phyloP scores from a whole-genome alignment of 2,113 vertebrate species.

The Oophaga pumilio region DNA sequence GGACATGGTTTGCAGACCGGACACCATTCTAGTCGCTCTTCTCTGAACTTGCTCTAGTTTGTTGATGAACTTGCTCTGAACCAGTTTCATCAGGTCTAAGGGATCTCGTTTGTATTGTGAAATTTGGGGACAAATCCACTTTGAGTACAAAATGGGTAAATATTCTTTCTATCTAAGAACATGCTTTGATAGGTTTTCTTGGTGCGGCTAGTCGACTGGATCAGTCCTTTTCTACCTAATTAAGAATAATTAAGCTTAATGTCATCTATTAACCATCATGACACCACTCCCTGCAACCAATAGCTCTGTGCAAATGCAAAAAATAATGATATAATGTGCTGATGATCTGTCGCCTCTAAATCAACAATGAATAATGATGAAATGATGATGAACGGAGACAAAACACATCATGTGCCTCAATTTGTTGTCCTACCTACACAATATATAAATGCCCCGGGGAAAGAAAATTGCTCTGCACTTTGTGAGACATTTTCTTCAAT shows the following conservation, averaged over 20 bases:
- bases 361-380: background rate
- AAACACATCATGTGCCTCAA: background rate
- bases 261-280: background rate
- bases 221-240: too few species aligned
- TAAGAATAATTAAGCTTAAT: background rate
- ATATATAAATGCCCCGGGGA: background rate
- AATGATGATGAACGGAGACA: background rate
- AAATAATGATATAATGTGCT: background rate
- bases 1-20: too few species aligned
- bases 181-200: too few species aligned
- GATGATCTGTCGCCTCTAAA: background rate
- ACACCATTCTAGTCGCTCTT: too few species aligned
- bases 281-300: background rate
- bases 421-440: background rate
- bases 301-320: background rate
- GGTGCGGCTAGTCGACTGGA: too few species aligned
- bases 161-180: too few species aligned
- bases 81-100: too few species aligned
- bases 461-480: background rate
- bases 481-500: background rate
- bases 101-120: too few species aligned
- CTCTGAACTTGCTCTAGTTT: too few species aligned
- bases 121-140: too few species aligned
- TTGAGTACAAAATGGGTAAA: too few species aligned
- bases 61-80: too few species aligned